Evolutionary conservation across 2,113 vertebrate genomes (phyloP).

Genomic region (Ochotona curzoniae): DNA sequence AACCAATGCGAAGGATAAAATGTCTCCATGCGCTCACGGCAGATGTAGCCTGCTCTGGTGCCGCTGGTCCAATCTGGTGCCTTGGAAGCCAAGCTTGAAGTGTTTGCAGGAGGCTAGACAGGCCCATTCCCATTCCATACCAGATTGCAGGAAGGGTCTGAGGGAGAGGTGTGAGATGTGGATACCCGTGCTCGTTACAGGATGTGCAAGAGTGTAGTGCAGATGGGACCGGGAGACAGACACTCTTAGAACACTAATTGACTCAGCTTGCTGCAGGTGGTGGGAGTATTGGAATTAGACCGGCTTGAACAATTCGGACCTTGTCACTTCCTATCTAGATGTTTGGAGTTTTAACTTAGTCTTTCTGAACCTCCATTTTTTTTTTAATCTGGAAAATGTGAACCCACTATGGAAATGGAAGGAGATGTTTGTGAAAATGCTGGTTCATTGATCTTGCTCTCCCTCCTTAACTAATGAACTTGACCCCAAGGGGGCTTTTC

Average conservation of each 20-base stretch:
- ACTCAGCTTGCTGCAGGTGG: neutral
- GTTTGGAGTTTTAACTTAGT: neutral
- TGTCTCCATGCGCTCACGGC: neutral
- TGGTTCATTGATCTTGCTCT: neutral
- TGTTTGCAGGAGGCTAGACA: slow-evolving; percentile 9
- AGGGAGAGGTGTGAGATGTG: slow-evolving; percentile 50
- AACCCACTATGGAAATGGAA: neutral
- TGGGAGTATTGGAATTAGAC: neutral
- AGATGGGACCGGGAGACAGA: neutral
- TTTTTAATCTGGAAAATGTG: neutral
- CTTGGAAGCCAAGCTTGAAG: slow-evolving; percentile 12
- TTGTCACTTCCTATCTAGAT: neutral
- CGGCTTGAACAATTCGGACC: neutral
- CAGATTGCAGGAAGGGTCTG: slow-evolving; percentile 42
- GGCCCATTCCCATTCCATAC: neutral
- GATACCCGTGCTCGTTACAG: slow-evolving; percentile 40
- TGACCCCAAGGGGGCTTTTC: neutral
- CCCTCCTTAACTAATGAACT: neutral
- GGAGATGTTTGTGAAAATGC: neutral
- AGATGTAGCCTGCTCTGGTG: slow-evolving; percentile 52
- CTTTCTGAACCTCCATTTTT: neutral
- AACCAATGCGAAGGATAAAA: neutral
- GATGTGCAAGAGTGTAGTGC: neutral
- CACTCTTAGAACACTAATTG: neutral
- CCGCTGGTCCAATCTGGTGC: slow-evolving; percentile 60